These are phyloP conservation scores for Actinia equina DNA, from an alignment of 64 coral and sea anemone genomes.

Conservation along the genomic window DNA sequence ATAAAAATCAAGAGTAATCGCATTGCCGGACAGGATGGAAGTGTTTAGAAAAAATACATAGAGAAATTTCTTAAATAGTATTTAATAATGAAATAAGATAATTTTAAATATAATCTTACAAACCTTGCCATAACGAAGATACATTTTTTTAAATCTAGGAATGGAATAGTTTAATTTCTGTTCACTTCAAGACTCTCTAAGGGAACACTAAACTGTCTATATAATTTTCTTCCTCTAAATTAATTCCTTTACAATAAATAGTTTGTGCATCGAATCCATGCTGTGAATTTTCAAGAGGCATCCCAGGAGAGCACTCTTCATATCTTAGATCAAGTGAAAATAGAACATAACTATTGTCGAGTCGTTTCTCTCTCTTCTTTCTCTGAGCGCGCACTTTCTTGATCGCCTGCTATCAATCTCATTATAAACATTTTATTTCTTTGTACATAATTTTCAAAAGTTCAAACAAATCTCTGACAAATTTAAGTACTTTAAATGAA, in stretches of 20 bases:
- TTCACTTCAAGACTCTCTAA: background rate
- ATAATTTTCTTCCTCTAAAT: too few relatives aligned
- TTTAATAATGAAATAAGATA: too few relatives aligned
- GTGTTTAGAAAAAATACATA: too few relatives aligned
- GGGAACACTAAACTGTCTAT: background rate
- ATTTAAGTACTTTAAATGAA: background rate
- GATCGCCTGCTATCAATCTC: background rate
- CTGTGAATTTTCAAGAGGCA: background rate
- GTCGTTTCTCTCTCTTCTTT: background rate
- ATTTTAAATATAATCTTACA: too few relatives aligned
- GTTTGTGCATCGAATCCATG: background rate
- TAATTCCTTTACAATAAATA: too few relatives aligned
- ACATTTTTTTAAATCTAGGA: too few relatives aligned
- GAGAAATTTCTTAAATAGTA: too few relatives aligned
- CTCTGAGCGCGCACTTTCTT: background rate
- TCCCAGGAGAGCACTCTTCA: background rate
- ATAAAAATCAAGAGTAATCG: too few relatives aligned
- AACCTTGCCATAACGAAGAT: too few relatives aligned
- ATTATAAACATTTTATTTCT: background rate
- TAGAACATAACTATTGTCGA: background rate
- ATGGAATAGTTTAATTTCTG: background rate
- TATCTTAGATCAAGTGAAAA: background rate
- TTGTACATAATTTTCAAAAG: background rate
- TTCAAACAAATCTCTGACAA: constrained; percentile 2
- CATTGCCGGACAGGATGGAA: too few relatives aligned